Evolutionary conservation across 2,888 invertebrate genomes (phyloP), one percentile per base, ranked within the genome.

Genomic region (Antheraea assamensis): DNA sequence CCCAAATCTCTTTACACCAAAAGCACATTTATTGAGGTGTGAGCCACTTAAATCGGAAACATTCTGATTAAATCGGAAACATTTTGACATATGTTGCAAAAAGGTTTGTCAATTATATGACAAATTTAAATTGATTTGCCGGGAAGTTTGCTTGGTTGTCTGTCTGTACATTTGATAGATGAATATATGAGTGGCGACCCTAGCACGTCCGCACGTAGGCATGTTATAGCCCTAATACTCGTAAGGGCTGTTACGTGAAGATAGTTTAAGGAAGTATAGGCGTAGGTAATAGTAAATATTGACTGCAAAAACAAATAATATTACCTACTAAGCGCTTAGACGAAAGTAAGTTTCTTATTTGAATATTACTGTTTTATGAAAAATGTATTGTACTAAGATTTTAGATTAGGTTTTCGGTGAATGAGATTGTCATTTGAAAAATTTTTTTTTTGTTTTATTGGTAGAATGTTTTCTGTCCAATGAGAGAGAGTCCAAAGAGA

Each of bases 241-340:
- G n/a, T 68, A 35, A 68, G 68, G 35, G 68, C n/a, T 68, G 35
- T 68, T 68, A 68, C 68, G 68, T 68, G 68, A 35, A 35, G 35
- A 68, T 68, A 35, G 35, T 35, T n/a, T 68, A 68, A 35, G 68
- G 35, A 64, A 66, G 66, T 66, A 31, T 66, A 21, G 31, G 35
- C 8, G 66, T 66, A 66, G 61, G 27, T 61, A 64, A 66, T 66
- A 31, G 66, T 35, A 68, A 31, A 66, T 31, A n/a, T 68, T n/a
- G 35, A 68, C 35, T 8, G 68, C 35, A 21, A 35, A 35, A 68
- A 68, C 68, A 68, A 68, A 35, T 31, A 68, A 68, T 68, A 68
- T 68, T 15, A n/a, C n/a, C n/a, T n/a, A 35, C 35, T 68, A 68
- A 68, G 68, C n/a, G 68, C 35, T 35, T 13, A 35, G 0, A n/a